phyloP scores from a whole-genome alignment of 2,797 vertebrate species.

The Orestias chungarensis region DNA sequence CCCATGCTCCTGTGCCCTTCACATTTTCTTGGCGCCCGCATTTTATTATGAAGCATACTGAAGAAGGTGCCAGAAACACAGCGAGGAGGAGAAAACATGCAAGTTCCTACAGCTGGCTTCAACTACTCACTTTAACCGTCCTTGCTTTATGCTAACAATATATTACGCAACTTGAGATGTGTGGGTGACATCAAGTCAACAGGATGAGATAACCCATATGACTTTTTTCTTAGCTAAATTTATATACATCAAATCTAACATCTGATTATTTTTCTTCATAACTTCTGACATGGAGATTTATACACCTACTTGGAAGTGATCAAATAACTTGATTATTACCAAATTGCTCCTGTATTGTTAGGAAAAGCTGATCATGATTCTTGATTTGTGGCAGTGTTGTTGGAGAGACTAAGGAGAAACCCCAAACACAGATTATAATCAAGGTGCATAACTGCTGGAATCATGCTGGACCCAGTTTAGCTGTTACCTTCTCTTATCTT shows the following conservation, averaged over 20 bases:
- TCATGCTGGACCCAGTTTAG: not conserved
- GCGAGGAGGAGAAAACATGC: slow-evolving; percentile 17
- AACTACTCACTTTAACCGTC: not conserved
- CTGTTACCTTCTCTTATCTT: not conserved
- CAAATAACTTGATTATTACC: not conserved
- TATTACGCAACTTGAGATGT: not conserved
- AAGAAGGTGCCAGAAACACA: slow-evolving; percentile 57
- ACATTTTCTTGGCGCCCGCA: slow-evolving; percentile 49
- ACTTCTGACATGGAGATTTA: not conserved
- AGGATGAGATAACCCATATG: not conserved
- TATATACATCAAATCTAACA: not conserved
- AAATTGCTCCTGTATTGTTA: not conserved
- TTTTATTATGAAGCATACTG: slow-evolving; percentile 48
- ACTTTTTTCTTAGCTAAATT: not conserved
- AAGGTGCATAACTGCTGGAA: not conserved
- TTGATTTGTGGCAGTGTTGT: not conserved
- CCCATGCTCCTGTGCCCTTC: slow-evolving; percentile 65
- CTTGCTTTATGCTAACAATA: not conserved
- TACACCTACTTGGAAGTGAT: not conserved
- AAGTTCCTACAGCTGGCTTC: slow-evolving; percentile 14
- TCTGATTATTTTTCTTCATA: not conserved
- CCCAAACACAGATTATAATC: not conserved
- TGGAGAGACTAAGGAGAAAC: not conserved
- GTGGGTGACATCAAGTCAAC: not conserved
- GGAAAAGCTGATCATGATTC: not conserved